Evolutionary conservation across 64 coral and sea anemone genomes (phyloP), one percentile per base, ranked within the genome.

Genomic region (Montipora efflorescens): DNA sequence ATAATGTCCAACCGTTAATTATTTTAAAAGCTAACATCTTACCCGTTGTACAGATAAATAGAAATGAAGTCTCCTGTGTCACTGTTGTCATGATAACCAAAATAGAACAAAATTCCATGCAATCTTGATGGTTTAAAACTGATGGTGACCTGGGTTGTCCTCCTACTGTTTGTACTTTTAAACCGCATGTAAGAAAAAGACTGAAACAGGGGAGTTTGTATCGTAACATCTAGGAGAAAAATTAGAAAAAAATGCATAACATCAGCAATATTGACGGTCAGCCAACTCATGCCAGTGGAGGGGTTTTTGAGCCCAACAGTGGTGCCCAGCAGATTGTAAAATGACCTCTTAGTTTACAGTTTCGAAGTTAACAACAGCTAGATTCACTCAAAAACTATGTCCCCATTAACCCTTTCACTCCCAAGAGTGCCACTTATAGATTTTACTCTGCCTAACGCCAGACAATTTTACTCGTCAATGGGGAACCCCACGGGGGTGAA

Each of bases 101-200:
- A 89, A 67, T 97, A 97, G 67, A 94, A 97, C 53, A 97, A 77
- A 77, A 97, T 82, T 14, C 95, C 92, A 91, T 82, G 83, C 12
- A 12, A 44, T 19, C 62, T 82, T 49, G 28, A 58, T 57, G 95
- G 82, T 84, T 87, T 97, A 47, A 97, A 94, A 2, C 50, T 90
- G 76, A 97, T 97, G 13, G 4, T 79, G 68, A 97, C 91, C 44
- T 81, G 16, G 64, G 92, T 88, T 15, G 12, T 69, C 51, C n/a
- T 14, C 59, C 85, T 94, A 16, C 91, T 88, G 28, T 68, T 67
- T 83, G 79, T 82, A 46, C 23, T 67, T 82, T 66, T 15, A 79
- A 94, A 97, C 25, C 82, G 58, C 82, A 97, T 97, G 23, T 91
- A 97, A 7, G 95, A 97, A 47, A 87, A 84, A 19, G 91, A 64